Evolutionary conservation across 2,113 vertebrate genomes (phyloP), one percentile per base, ranked within the genome.

Genomic region (Noctilio leporinus): DNA sequence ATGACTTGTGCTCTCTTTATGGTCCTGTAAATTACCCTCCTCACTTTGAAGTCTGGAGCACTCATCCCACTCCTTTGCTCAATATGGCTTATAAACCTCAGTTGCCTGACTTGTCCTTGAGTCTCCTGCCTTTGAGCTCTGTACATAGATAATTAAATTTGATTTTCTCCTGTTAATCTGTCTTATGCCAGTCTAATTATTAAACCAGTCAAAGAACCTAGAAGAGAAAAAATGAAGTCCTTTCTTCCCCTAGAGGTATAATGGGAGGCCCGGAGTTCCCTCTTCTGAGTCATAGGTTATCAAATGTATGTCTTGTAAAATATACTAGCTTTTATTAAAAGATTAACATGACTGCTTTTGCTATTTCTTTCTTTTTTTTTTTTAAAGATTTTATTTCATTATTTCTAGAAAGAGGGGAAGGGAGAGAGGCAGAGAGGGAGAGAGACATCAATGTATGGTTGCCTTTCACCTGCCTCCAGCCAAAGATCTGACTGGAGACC

Each of bases 251-350:
- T 62, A n/a, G 20, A 49, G 20, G 22, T 83, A 57, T 57, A 51
- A 6, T 85, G 55, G 10, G 43, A 4, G 38, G 83, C 30, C 69
- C 80, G 11, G 11, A 24, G 11, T 47, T 65, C 26, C 6, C 78
- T 86, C 93, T 47, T 45, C 35, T 64, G 84, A 94, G 30, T 75
- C n/a, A 53, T 15, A 77, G 8, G 20, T 43, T 78, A 22, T 94
- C 75, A 90, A 64, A 75, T 85, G 80, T 87, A 49, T 84, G 20
- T 57, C 70, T 89, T 73, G 22, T 33, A 57, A 86, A 93, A 89
- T 35, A 73, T 4, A n/a, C n/a, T n/a, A 22, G 14, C 10, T 84
- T 77, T 96, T 75, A 64, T 70, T 90, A 75, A 91, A 84, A 97
- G 26, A 59, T 55, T 43, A 84, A 69, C 12, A 55, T 73, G 16